Conservation (phyloP, 37 sponge, comb jelly and placozoan genomes). For the Spongilla lacustris region DNA sequence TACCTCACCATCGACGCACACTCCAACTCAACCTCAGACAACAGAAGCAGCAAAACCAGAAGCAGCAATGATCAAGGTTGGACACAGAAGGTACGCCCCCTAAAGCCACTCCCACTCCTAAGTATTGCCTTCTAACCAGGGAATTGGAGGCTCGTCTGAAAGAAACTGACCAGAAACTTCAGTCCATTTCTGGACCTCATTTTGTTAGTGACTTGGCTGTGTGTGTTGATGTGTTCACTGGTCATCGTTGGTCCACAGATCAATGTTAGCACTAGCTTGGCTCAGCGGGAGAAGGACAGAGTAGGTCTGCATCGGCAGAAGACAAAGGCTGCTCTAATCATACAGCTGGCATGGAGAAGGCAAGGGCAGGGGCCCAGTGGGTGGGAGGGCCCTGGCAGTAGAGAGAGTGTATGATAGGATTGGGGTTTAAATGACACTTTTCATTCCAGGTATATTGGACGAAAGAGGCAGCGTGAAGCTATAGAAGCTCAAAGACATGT, state of each 20-base stretch:
- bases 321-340: constrained; percentile 85
- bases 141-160: constrained; percentile 42
- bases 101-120: not conserved
- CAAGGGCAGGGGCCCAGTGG: too few species aligned
- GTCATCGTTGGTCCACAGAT: not conserved
- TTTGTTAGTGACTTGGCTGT: not conserved
- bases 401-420: too few species aligned
- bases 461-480: constrained; percentile 9
- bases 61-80: not conserved
- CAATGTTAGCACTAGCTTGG: constrained; percentile 41
- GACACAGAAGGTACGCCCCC: not conserved
- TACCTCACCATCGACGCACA: not conserved
- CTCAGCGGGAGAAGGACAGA: constrained; percentile 65
- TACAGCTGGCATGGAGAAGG: constrained; percentile 92
- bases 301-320: constrained; percentile 61
- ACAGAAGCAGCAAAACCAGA: not conserved
- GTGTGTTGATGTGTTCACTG: not conserved
- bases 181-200: not conserved
- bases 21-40: not conserved
- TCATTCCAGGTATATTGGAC: constrained; percentile 33
- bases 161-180: constrained; percentile 37
- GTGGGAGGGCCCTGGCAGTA: too few species aligned
- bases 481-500: constrained; percentile 21
- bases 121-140: constrained; percentile 5
- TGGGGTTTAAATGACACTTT: not conserved